These are phyloP conservation scores for Tetrax tetrax DNA, from an alignment of 2,113 vertebrate genomes.

Conservation along the genomic window DNA sequence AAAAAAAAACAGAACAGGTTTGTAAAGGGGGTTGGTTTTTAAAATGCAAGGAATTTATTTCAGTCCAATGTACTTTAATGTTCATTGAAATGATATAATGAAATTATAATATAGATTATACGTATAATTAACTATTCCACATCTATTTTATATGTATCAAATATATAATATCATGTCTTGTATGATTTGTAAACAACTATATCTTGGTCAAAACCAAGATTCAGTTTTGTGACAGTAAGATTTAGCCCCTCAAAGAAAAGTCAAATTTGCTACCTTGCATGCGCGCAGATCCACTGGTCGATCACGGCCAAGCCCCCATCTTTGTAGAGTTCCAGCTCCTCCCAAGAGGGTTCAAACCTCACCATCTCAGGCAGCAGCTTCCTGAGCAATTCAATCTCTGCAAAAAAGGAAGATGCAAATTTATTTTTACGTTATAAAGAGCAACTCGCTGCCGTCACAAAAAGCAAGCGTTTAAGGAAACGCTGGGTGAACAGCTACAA, in stretches of 20 bases:
- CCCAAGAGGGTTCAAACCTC: constrained; percentile 84
- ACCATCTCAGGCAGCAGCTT: constrained; percentile 87
- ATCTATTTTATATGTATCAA: neutral
- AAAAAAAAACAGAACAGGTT: neutral
- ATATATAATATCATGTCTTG: neutral
- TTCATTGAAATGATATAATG: neutral
- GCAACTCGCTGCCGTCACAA: neutral
- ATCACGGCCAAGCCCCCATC: constrained; percentile 95
- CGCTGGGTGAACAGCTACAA: neutral
- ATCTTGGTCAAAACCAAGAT: neutral
- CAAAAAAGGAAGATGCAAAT: neutral
- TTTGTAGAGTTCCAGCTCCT: constrained; percentile 88
- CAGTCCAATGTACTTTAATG: neutral
- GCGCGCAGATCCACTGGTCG: constrained; percentile 97
- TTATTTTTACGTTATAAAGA: neutral
- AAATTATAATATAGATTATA: neutral
- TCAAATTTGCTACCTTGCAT: constrained; percentile 82
- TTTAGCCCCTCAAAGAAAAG: neutral
- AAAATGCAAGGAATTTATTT: neutral
- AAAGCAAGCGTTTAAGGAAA: neutral
- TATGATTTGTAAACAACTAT: neutral
- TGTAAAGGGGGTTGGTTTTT: neutral
- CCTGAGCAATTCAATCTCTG: constrained; percentile 85
- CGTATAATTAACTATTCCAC: neutral
- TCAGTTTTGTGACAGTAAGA: neutral